Base-by-base conservation (phyloP, 2,888 invertebrate species). In the Cryptus armator region DNA sequence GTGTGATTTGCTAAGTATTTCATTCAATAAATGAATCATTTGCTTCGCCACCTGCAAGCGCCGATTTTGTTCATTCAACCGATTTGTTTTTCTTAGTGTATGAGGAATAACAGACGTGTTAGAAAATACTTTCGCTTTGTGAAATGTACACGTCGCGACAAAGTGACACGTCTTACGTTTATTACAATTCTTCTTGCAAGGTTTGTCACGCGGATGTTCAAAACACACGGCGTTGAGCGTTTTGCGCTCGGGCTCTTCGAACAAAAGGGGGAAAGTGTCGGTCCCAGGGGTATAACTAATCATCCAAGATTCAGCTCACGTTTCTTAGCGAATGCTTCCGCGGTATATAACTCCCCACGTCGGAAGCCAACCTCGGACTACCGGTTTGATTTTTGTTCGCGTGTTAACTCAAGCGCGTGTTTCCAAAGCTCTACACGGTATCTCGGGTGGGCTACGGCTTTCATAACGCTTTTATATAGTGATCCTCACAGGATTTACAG, bases 281-380 rank as follows among this genome's bases (percentile, higher is more conserved):
- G 74, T 80, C 72, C 86, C 68, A 16, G 83, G 83, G 79, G 86
- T 37, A 88, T 82, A 86, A 83, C 86, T 87, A 74, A 77, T 70
- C 14, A 66, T n/a, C 48, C 70, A 16, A 16, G 59, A 91, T 91
- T 88, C 92, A 75, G 86, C 71, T 89, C 92, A 92, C 91, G 92
- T 92, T 80, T 59, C 72, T 64, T 66, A 80, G 77, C 77, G 84
- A 87, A 86, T 86, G 89, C 90, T 92, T 92, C 92, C 92, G 92
- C 79, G 80, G 89, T 92, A 92, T 92, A 92, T 91, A 92, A 91
- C 90, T 88, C 90, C 89, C 88, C 89, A 88, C 88, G 85, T 81
- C 77, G 37, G 80, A 64, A 82, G 75, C 76, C 80, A 64, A 67
- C 81, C 71, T 77, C 80, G 84, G 88, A 92, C 89, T 90, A 87